Percentiles rank a stretch among this genome's conserved stretches.
Conservation (phyloP, 1,140 invertebrate genomes). For the Streblospio benedicti region DNA sequence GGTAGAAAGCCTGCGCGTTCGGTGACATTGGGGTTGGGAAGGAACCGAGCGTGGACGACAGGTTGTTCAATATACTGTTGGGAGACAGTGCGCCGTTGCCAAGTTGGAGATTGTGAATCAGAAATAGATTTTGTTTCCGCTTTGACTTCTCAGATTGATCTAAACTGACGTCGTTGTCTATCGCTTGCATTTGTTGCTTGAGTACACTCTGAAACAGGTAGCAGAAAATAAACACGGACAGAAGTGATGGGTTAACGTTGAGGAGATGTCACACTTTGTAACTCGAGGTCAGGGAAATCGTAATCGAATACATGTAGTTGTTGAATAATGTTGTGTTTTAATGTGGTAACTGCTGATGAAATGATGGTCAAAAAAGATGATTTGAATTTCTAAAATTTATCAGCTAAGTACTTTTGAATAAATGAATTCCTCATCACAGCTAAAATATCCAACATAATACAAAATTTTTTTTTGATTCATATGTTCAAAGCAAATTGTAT, state of each 20-base stretch:
- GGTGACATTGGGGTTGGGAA: conserved; percentile 48
- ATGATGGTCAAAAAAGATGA: too few relatives aligned
- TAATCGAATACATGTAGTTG: too few relatives aligned
- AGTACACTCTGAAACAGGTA: conserved; percentile 44
- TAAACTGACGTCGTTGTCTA: conserved; percentile 61
- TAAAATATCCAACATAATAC: too few relatives aligned
- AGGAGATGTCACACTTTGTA: too few relatives aligned
- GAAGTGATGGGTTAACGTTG: not conserved
- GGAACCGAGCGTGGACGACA: conserved; percentile 10
- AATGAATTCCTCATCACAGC: too few relatives aligned
- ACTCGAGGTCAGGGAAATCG: too few relatives aligned
- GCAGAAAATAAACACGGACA: not conserved
- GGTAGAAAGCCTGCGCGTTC: conserved; percentile 55
- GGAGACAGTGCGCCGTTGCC: conserved; percentile 6
- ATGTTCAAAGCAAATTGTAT: too few relatives aligned
- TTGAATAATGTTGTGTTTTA: too few relatives aligned
- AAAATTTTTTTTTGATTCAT: too few relatives aligned
- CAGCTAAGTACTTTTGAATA: too few relatives aligned
- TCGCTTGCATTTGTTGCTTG: conserved; percentile 60
- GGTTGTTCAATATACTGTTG: not conserved
- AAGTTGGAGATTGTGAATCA: conserved; percentile 49
- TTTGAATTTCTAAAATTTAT: too few relatives aligned
- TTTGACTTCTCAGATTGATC: conserved; percentile 61
- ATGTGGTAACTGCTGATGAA: too few relatives aligned
- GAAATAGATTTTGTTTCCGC: conserved; percentile 60